These are phyloP conservation scores for Dromas ardeola DNA, from an alignment of 2,113 vertebrate genomes.

Conservation along the genomic window DNA sequence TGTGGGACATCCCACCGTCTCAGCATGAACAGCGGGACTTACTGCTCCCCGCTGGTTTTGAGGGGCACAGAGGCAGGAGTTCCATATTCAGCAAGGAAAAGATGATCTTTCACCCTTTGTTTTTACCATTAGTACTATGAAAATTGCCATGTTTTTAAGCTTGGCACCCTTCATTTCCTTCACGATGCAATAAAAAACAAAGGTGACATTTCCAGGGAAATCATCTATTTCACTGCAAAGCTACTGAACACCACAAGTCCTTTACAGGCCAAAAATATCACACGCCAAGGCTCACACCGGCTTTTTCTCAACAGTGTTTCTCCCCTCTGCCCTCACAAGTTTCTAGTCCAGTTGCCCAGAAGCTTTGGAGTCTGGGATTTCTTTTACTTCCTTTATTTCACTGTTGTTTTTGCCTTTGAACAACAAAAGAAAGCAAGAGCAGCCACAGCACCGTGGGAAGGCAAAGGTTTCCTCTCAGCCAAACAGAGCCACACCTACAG, in stretches of 20 bases:
- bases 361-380: not conserved
- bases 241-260: not conserved
- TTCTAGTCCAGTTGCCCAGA: not conserved
- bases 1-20: not conserved
- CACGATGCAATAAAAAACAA: not conserved
- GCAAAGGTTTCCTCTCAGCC: not conserved
- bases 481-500: not conserved
- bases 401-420: not conserved
- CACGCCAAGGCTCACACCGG: rapidly evolving
- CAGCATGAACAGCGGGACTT: not conserved
- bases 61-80: not conserved
- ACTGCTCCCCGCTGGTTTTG: not conserved
- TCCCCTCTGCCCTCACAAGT: not conserved
- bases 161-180: not conserved
- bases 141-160: not conserved
- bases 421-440: not conserved
- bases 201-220: not conserved
- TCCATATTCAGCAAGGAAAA: not conserved
- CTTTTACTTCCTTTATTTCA: not conserved
- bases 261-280: not conserved
- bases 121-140: not conserved
- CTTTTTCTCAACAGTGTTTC: not conserved
- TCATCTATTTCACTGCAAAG: not conserved
- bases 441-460: not conserved
- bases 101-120: not conserved